These are phyloP conservation scores for Romanomermis culicivorax DNA, from an alignment of 2,888 invertebrate species.

Conservation along the genomic window DNA sequence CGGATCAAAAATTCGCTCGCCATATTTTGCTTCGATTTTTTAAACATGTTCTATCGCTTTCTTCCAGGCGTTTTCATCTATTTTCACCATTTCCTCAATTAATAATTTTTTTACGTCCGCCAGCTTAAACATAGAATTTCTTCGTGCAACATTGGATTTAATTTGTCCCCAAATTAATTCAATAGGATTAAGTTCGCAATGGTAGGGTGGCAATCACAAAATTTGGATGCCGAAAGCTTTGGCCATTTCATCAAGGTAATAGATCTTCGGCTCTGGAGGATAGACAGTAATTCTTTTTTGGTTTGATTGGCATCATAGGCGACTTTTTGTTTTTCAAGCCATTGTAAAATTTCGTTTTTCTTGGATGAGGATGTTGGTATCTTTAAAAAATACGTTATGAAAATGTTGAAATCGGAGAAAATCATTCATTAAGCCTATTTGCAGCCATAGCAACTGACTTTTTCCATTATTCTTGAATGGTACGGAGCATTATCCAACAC, in stretches of 20 bases:
- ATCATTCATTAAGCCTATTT: too few species aligned
- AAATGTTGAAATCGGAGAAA: too few species aligned
- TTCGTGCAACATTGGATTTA: background rate
- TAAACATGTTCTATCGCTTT: background rate
- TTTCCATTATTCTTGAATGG: background rate
- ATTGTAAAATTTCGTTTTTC: background rate
- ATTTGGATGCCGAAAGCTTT: background rate
- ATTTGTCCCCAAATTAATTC: too few species aligned
- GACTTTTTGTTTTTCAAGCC: background rate
- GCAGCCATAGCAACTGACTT: background rate
- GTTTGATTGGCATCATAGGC: background rate
- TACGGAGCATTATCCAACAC: background rate
- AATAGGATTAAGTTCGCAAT: background rate
- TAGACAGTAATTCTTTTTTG: background rate
- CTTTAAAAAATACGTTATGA: too few species aligned
- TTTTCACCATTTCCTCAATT: background rate
- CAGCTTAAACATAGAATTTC: background rate
- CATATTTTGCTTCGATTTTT: background rate
- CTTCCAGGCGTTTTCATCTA: background rate
- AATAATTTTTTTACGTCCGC: background rate
- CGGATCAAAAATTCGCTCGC: too few species aligned
- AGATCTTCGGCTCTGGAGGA: background rate
- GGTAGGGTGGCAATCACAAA: background rate
- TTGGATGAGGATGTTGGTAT: too few species aligned
- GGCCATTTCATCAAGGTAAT: background rate